Conservation (phyloP, 2,113 vertebrate species). For the Bambusicola thoracicus region DNA sequence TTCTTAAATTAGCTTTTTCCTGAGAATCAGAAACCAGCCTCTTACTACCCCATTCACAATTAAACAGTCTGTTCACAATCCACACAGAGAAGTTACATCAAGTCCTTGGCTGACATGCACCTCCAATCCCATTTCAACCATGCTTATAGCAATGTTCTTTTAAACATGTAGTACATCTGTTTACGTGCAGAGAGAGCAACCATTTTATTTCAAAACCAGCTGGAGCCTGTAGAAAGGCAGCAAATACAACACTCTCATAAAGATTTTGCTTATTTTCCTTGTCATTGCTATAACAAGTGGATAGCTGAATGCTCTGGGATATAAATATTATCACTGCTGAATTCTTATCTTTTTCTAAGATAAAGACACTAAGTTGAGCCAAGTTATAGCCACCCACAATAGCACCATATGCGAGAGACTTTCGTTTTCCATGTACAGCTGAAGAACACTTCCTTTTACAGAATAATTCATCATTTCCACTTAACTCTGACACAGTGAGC, state of each 20-base stretch:
- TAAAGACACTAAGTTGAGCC: background rate
- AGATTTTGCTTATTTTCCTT: background rate
- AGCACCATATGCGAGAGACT: background rate
- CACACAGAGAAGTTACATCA: background rate
- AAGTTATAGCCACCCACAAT: background rate
- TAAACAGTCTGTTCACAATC: background rate
- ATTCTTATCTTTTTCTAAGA: background rate
- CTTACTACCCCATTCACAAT: background rate
- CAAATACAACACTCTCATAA: background rate
- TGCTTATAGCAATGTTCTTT: background rate
- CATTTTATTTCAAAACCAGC: background rate
- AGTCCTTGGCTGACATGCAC: background rate
- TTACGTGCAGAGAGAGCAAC: background rate
- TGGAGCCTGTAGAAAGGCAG: background rate
- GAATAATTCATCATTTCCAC: background rate
- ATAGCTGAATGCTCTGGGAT: background rate
- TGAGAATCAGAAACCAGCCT: background rate
- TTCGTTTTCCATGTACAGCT: background rate
- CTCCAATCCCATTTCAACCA: background rate
- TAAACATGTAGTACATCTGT: background rate
- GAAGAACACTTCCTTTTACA: background rate
- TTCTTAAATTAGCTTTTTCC: background rate
- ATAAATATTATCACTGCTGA: background rate
- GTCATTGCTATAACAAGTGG: background rate
- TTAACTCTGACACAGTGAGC: background rate